Base-by-base conservation (phyloP, 2,113 vertebrate genomes). In the Protobothrops mucrosquamatus region DNA sequence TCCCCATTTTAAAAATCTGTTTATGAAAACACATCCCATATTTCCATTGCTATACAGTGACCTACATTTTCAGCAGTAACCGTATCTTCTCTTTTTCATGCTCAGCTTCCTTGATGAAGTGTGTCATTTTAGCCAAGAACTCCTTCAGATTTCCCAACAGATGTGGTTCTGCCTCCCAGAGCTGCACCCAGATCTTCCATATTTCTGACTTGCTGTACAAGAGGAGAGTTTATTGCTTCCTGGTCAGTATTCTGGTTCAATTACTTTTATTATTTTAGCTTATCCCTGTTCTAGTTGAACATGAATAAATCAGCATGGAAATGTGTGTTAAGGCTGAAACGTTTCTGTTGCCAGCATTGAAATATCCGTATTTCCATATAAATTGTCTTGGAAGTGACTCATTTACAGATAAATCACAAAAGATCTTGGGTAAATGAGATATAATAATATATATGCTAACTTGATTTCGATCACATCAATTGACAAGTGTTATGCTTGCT, bases 151-250 rank as follows among this genome's bases (percentile, higher is more conserved):
- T 96, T 59, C 94, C 97, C 2, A 97, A 94, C 92, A 98, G 95
- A 48, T 97, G 95, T 1, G 98, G 97, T 29, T 98, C 97, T 0
- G 97, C 97, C 54, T 96, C 95, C 55, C 94, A 92, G 55, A 98
- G 97, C 56, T 96, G 96, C 87, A 91, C n/a, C 98, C 98, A 98
- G 1, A 98, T 97, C 92, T 97, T 96, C 98, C 98, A 97, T 88
- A 98, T 93, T 95, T 98, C 97, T 1, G 48, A 91, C 89, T 97
- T 93, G 26, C 98, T 98, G 92, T 59, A 89, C 91, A 88, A 51
- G 23, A 48, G 89, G 89, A 1, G 39, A 54, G 12, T 74, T 29
- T 88, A 54, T 81, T 74, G 46, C 55, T 89, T 55, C 15, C 8
- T n/a, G 26, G 20, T 89, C 39, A 85, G 57, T 85, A 85, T 51